Base-by-base conservation (phyloP, 2,113 vertebrate species). In the Tretioscincus oriximinensis region DNA sequence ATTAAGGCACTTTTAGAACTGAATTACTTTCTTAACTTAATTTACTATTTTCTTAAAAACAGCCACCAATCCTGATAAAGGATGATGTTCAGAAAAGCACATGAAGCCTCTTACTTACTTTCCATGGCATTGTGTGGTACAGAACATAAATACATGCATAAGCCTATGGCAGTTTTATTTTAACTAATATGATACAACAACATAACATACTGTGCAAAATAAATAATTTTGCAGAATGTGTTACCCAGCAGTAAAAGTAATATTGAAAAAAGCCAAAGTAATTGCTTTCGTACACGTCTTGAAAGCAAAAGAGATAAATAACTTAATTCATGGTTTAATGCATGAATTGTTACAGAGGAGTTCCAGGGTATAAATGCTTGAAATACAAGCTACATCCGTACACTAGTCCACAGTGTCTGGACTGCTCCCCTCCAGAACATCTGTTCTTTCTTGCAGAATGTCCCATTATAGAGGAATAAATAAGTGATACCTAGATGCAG, bases 151-250 rank as follows among this genome's bases (percentile, higher is more conserved):
- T 91, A 88, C 85, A 76, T 91, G 86, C 89, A 0, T 85, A 94
- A 92, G 86, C 85, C 89, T 89, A 90, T 88, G 92, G 90, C 91
- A 91, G 91, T 95, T 95, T 94, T 95, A 94, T 95, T 95, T 95
- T 94, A 95, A 94, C 94, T 94, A 95, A 91, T 92, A 91, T 90
- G 93, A 91, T 95, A 90, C 94, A 95, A 94, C 92, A 95, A 94
- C 92, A 87, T 93, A 93, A 92, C 91, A 94, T 88, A 83, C 93
- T 90, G 92, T 94, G 93, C 93, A 93, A 93, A 95, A 94, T 94
- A 95, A 95, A 94, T 95, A 95, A 95, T 91, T 93, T 95, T 93
- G 92, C 94, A 93, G 94, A 94, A 93, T 92, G 92, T 93, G 89
- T 95, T 95, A 95, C 92, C 94, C 89, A 88, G 91, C 90, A 93